Evolutionary conservation across 2,113 vertebrate genomes (phyloP).

Genomic region (Dicrurus megarhynchus): DNA sequence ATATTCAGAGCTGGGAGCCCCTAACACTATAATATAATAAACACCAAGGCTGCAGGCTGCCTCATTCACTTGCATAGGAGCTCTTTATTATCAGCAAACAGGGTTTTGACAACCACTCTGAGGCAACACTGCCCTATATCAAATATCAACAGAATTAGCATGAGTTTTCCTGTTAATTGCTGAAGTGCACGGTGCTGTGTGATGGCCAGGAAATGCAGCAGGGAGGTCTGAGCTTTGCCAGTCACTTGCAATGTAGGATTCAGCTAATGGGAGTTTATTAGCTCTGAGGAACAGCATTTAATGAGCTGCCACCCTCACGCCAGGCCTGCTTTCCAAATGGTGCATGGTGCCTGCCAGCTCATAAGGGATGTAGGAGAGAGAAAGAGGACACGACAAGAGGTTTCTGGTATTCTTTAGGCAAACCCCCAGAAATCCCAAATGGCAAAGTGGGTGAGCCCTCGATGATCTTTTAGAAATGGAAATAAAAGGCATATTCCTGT

Average conservation of each 20-base stretch:
- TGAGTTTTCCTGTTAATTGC: background rate
- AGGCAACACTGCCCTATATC: background rate
- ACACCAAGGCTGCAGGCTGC: background rate
- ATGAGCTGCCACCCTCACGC: background rate
- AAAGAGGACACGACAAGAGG: background rate
- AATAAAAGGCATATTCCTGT: background rate
- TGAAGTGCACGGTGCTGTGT: background rate
- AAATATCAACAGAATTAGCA: conserved; percentile 37
- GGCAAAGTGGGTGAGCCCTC: background rate
- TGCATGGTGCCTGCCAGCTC: background rate
- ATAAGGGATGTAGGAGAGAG: background rate
- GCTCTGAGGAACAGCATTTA: conserved; percentile 31
- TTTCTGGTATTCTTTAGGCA: background rate
- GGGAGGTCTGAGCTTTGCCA: conserved; percentile 31
- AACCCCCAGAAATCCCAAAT: background rate
- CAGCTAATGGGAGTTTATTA: conserved; percentile 9
- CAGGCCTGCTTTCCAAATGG: conserved; percentile 4
- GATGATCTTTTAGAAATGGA: background rate
- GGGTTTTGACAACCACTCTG: conserved; percentile 25
- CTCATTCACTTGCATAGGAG: background rate
- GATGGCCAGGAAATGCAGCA: conserved; percentile 32
- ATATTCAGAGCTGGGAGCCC: conserved; percentile 12
- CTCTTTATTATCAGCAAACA: conserved; percentile 23
- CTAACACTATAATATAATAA: conserved; percentile 4
- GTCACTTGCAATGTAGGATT: conserved; percentile 2